phyloP scores from a whole-genome alignment of 2,113 vertebrate genomes.

The Excalfactoria chinensis region DNA sequence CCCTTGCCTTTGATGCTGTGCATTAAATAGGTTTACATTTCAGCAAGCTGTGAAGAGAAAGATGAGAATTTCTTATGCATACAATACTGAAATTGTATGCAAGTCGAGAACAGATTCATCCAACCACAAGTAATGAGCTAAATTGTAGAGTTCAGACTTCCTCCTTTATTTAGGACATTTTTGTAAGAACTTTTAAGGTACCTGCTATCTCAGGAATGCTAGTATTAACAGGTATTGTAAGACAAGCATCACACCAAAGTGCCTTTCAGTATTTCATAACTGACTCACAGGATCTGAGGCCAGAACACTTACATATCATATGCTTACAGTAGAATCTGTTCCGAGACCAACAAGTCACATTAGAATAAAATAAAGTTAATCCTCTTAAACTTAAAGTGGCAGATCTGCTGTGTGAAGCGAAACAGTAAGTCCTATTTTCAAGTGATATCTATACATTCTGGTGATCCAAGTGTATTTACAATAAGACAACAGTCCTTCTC shows the following conservation, averaged over 20 bases:
- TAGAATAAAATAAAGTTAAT: not conserved
- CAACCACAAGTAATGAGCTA: not conserved
- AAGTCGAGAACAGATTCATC: not conserved
- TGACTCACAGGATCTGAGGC: not conserved
- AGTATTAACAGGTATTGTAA: not conserved
- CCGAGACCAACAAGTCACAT: not conserved
- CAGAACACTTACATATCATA: not conserved
- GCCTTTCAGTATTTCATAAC: not conserved
- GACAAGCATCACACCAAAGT: not conserved
- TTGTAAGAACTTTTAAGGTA: not conserved
- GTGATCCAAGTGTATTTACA: not conserved
- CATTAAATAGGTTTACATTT: not conserved
- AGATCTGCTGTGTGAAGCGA: not conserved
- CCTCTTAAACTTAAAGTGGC: not conserved
- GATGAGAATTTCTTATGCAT: not conserved
- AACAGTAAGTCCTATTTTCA: not conserved
- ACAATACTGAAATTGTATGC: not conserved
- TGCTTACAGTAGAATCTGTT: accelerated
- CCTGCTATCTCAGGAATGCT: not conserved
- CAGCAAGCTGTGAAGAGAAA: not conserved
- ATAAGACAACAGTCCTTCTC: not conserved
- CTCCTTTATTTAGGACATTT: not conserved
- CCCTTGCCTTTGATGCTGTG: not conserved
- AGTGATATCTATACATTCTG: not conserved
- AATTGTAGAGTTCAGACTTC: not conserved